Conservation (phyloP, 2,888 invertebrate species). For the Lasioglossum lativentre region DNA sequence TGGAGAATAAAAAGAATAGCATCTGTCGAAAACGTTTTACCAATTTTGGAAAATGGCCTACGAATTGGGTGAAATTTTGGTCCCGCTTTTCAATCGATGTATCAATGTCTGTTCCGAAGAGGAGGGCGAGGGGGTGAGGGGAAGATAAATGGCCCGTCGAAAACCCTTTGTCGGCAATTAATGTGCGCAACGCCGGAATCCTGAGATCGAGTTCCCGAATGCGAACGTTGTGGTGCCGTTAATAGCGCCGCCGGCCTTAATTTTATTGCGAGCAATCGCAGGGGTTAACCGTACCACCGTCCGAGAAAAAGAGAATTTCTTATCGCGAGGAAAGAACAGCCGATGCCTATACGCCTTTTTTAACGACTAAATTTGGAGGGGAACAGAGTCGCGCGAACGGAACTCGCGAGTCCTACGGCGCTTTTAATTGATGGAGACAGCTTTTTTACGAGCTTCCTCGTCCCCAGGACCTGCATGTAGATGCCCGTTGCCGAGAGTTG, state of each 20-base stretch:
- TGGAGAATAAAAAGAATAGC: neutral
- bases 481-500: neutral
- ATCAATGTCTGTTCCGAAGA: neutral
- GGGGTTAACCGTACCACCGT: neutral
- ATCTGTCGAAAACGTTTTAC: neutral
- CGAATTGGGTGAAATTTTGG: neutral
- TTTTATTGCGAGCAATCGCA: conserved; percentile 49
- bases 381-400: neutral
- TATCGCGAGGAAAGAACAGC: conserved; percentile 31
- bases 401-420: conserved; percentile 25
- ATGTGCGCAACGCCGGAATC: conserved; percentile 18
- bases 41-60: neutral
- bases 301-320: neutral
- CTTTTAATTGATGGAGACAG: conserved; percentile 61
- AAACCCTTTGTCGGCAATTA: conserved; percentile 40
- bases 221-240: conserved; percentile 30
- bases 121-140: neutral
- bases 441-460: conserved; percentile 59
- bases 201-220: conserved; percentile 34
- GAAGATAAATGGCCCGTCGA: neutral
- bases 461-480: conserved; percentile 13
- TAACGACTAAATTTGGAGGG: conserved; percentile 37
- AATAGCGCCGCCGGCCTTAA: conserved; percentile 36
- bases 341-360: conserved; percentile 9
- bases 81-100: neutral